A percentile compares a stretch with the other conserved stretches of the same genome.
Evolutionary conservation across 2,113 vertebrate genomes (phyloP).

Genomic region (Corythoichthys haematopterus): DNA sequence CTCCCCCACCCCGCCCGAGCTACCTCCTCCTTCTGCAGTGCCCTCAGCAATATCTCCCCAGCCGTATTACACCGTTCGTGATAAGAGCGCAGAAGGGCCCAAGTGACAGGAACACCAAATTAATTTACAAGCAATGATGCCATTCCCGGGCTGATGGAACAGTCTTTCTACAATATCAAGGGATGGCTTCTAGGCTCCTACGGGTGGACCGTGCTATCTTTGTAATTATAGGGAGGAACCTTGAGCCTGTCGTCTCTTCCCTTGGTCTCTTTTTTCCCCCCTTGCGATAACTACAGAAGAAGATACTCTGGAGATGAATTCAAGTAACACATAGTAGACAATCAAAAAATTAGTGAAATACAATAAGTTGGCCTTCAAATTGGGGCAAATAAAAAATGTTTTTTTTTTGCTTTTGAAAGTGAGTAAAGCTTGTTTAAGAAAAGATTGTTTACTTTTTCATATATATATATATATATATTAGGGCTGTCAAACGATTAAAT

Average conservation of each 20-base stretch:
- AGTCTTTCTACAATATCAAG: conserved; percentile 67
- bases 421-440: no score
- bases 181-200: conserved; percentile 48
- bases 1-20: not conserved
- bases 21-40: conserved; percentile 11
- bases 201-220: conserved; percentile 54
- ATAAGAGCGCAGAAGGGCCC: conserved; percentile 60
- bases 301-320: conserved; percentile 32
- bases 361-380: not conserved
- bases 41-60: conserved; percentile 59
- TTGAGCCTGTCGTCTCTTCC: conserved; percentile 42
- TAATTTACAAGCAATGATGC: conserved; percentile 70
- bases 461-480: no score
- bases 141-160: conserved; percentile 61
- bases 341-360: conserved; percentile 50
- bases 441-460: no score
- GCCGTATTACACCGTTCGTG: conserved; percentile 58
- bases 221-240: conserved; percentile 64
- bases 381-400: not conserved
- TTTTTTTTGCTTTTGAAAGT: no score
- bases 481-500: no score
- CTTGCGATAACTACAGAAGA: conserved; percentile 33
- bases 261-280: conserved; percentile 10
- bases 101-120: conserved; percentile 68
- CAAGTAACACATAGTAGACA: not conserved